Conservation (phyloP, 2,888 invertebrate species). For the Metopia argyrocephala region DNA sequence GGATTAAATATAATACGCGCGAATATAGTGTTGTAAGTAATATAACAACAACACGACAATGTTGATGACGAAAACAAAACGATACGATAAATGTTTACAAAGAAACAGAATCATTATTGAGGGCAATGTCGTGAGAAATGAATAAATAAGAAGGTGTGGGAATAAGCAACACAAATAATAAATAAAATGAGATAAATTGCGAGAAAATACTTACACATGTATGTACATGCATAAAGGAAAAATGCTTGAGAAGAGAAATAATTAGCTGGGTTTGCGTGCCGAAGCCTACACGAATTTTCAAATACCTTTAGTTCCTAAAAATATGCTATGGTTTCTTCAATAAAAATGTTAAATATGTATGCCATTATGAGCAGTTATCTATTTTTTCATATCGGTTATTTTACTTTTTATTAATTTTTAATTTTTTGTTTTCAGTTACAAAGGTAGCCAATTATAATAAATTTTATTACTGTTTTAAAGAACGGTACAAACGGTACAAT, state of each 20-base stretch:
- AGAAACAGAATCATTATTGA: conserved; percentile 29
- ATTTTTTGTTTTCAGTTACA: not conserved
- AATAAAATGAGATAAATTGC: conserved; percentile 24
- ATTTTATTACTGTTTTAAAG: not conserved
- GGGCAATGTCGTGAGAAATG: conserved; percentile 62
- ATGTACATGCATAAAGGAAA: conserved; percentile 26
- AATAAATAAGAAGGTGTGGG: conserved; percentile 14
- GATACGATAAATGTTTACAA: not conserved
- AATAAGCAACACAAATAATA: conserved; percentile 14
- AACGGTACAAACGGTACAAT: conserved; percentile 29
- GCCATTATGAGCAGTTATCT: not conserved
- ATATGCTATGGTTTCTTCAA: conserved; percentile 11
- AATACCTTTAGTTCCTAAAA: conserved; percentile 39
- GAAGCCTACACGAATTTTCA: conserved; percentile 29
- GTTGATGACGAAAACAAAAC: not conserved
- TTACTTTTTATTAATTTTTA: not conserved
- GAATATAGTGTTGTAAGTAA: not conserved
- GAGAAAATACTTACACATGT: not conserved
- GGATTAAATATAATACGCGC: not conserved
- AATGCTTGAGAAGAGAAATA: conserved; percentile 8
- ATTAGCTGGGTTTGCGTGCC: not conserved
- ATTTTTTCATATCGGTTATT: not conserved
- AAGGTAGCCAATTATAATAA: not conserved
- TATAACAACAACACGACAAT: conserved; percentile 1
- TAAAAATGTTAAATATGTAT: not conserved